Evolutionary conservation across 2,113 vertebrate genomes (phyloP), one percentile per base, ranked within the genome.

Genomic region (Indicator indicator): DNA sequence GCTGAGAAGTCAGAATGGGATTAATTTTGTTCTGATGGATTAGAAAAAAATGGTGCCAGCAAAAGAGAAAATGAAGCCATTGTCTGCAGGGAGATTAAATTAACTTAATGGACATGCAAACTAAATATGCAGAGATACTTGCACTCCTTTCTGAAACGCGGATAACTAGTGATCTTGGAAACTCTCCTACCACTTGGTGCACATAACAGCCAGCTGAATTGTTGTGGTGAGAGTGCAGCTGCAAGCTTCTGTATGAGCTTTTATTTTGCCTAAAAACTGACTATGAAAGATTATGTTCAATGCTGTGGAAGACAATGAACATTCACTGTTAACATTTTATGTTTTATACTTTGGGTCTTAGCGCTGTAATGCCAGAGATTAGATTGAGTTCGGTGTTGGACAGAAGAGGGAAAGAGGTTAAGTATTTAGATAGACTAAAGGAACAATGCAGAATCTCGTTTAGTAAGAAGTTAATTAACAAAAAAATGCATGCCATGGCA

Each of bases 81-180:
- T 32, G 82, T 93, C 79, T 94, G 69, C 50, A 90, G 80, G 81
- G 54, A 48, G 88, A 92, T 89, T 80, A 94, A 94, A 96, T 93
- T 91, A 86, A 85, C 58, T 87, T 93, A 95, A 93, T 93, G 92
- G 90, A 84, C 86, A 72, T 32, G 62, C 75, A 93, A 93, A 91
- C 79, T 63, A 91, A 87, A 77, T 83, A 71, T 55, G 62, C 76
- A 88, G 78, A 76, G 74, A 79, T 76, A 77, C 28, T 54, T 60
- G 36, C 46, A 74, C 70, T 92, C 59, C 52, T 18, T 86, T 85
- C 78, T 62, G 72, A 80, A 91, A 89, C 11, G 56, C 27, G 60
- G 59, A 65, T 62, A 92, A 76, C 89, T 73, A 50, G 54, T 75
- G 60, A 89, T 89, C 87, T 83, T 83, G 85, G 87, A 96, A 93